A percentile compares a stretch with the other conserved stretches of the same genome.
Evolutionary conservation across 2,113 vertebrate species (phyloP).

Genomic region (Cochlearius cochlearius): DNA sequence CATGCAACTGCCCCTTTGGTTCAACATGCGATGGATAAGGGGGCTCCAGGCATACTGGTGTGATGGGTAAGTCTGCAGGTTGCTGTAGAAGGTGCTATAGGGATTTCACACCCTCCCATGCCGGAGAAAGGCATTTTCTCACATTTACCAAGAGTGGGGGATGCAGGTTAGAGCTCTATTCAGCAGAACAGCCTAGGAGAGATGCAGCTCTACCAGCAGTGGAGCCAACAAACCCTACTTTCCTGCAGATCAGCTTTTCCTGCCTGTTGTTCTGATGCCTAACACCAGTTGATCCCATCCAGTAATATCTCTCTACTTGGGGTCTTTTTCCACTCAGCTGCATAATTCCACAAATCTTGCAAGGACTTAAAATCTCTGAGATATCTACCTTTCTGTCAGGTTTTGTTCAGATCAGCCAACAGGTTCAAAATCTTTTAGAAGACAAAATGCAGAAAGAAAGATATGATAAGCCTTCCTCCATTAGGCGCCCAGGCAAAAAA

Average conservation of each 20-base stretch:
- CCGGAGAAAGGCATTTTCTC: not conserved
- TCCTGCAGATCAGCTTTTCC: not conserved
- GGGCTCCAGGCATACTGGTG: not conserved
- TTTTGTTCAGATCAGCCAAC: not conserved
- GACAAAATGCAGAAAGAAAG: slow-evolving; percentile 1
- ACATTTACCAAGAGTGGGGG: not conserved
- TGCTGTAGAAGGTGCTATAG: not conserved
- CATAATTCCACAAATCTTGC: slow-evolving; percentile 14
- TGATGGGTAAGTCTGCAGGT: accelerated
- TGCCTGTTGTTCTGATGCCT: not conserved
- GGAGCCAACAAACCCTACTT: not conserved
- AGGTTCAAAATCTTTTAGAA: slow-evolving; percentile 10
- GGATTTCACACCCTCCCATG: not conserved
- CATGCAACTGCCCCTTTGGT: not conserved
- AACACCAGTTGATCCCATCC: not conserved
- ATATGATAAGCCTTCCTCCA: not conserved
- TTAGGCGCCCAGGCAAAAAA: not conserved
- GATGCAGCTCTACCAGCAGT: not conserved
- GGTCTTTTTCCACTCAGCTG: not conserved
- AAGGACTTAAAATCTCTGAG: not conserved
- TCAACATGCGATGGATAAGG: accelerated
- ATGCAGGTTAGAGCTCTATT: not conserved
- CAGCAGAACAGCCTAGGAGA: not conserved
- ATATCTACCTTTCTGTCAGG: not conserved
- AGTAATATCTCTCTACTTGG: not conserved